A percentile compares a stretch with the other conserved stretches of the same genome.
Evolutionary conservation across 2,888 invertebrate genomes (phyloP).

Genomic region (Eupeodes latifasciatus): DNA sequence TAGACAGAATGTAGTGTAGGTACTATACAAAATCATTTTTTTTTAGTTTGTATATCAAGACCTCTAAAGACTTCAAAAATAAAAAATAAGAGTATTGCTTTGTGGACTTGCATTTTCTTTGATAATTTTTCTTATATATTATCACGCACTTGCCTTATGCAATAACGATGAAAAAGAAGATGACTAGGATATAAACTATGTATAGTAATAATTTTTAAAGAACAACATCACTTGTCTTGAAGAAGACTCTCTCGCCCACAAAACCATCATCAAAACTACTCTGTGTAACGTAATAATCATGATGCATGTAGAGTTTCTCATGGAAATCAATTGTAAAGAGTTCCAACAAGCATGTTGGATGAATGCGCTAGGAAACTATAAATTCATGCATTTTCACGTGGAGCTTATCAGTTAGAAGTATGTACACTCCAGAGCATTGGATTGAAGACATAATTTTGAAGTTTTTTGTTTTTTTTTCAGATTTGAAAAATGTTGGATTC

Average conservation of each 20-base stretch:
- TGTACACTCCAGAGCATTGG: neutral
- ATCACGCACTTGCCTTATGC: conserved; percentile 28
- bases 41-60: neutral
- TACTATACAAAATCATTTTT: neutral
- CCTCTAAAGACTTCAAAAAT: neutral
- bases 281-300: neutral
- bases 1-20: neutral
- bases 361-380: neutral
- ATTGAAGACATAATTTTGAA: neutral
- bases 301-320: neutral
- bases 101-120: conserved; percentile 18
- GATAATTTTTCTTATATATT: neutral
- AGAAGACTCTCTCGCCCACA: neutral
- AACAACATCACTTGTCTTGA: neutral
- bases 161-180: too few species aligned
- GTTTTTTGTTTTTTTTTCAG: too few species aligned
- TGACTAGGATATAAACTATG: neutral
- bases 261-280: neutral
- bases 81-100: neutral
- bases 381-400: neutral
- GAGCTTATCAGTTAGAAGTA: neutral
- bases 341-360: neutral
- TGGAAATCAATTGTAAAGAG: conserved; percentile 17
- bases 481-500: too few species aligned
- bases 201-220: neutral